These are phyloP conservation scores for Garrulus glandarius DNA, from an alignment of 2,797 vertebrate genomes.

Conservation along the genomic window DNA sequence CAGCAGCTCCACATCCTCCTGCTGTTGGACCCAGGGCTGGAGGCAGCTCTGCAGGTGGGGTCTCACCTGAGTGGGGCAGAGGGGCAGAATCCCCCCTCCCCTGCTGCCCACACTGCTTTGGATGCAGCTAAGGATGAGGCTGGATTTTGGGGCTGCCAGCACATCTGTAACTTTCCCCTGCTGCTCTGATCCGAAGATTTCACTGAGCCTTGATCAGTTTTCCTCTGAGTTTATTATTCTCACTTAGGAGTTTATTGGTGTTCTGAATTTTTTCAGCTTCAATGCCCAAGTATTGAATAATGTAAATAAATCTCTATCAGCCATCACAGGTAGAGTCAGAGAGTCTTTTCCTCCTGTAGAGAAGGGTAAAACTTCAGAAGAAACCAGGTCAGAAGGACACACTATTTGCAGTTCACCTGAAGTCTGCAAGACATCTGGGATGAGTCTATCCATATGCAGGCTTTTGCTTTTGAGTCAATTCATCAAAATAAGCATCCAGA, in stretches of 20 bases:
- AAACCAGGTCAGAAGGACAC: neutral
- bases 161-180: neutral
- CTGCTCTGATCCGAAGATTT: neutral
- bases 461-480: neutral
- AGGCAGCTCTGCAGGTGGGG: neutral
- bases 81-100: neutral
- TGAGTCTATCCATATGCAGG: neutral
- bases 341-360: neutral
- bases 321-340: neutral
- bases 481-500: neutral
- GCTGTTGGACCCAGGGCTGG: fast-evolving
- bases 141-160: neutral
- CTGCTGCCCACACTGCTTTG: neutral
- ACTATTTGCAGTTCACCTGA: neutral
- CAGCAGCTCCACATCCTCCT: fast-evolving
- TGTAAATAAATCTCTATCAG: neutral
- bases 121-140: neutral
- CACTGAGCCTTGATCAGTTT: neutral
- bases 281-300: neutral
- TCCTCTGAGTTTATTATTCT: neutral
- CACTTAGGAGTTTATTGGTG: neutral
- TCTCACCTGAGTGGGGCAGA: neutral
- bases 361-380: neutral
- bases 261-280: neutral
- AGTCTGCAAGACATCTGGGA: neutral